phyloP scores from a whole-genome alignment of 2,888 invertebrate genomes.

The Nemurella pictetii region DNA sequence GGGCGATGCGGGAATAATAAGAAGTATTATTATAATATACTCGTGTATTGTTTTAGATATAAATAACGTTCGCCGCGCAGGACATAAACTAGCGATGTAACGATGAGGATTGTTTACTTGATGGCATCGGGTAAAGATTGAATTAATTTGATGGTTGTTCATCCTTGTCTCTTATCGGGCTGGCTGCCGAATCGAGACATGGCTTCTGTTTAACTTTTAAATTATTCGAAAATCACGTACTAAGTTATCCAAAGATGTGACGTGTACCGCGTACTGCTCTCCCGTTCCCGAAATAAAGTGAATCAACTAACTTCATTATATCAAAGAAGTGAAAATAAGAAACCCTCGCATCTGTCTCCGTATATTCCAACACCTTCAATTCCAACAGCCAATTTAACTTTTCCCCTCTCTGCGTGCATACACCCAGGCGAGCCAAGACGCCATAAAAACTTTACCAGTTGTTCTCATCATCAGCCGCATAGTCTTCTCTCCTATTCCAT shows the following conservation, averaged over 20 bases:
- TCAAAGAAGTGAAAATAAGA: background rate
- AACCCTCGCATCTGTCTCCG: background rate
- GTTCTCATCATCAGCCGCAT: constrained; percentile 16
- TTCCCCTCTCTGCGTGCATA: background rate
- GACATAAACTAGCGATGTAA: background rate
- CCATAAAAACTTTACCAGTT: constrained; percentile 28
- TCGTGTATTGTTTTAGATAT: background rate
- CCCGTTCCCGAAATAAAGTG: background rate
- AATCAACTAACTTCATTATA: background rate
- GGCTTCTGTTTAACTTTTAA: background rate
- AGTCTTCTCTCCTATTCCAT: background rate
- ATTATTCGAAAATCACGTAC: background rate
- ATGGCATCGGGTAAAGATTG: background rate
- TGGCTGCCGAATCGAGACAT: background rate
- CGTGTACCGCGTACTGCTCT: background rate
- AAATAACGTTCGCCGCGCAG: background rate
- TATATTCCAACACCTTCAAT: background rate
- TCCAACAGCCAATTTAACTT: constrained; percentile 30
- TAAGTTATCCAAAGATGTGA: too few species aligned
- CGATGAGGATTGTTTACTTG: background rate
- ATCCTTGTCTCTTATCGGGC: background rate
- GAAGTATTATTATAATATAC: background rate
- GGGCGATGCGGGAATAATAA: background rate
- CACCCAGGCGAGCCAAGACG: background rate
- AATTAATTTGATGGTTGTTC: background rate